Percentiles rank a stretch among this genome's conserved stretches.
Evolutionary conservation across 2,113 vertebrate genomes (phyloP).

Genomic region (Ictalurus punctatus): DNA sequence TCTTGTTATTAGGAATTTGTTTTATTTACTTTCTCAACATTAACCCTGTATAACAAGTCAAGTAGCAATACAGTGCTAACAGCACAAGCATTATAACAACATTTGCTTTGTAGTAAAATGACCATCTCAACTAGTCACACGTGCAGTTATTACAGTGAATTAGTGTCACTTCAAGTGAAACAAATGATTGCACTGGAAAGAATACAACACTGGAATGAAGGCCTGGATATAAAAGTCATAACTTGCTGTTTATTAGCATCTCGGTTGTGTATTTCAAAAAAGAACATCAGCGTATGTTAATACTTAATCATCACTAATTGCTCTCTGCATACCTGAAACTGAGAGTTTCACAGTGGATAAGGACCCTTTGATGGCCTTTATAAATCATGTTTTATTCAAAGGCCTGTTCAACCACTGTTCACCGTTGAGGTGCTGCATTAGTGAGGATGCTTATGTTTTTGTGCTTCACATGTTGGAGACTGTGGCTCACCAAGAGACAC

Average conservation of each 20-base stretch:
- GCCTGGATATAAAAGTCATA: neutral
- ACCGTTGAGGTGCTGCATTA: constrained; percentile 23
- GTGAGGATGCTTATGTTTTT: constrained; percentile 9
- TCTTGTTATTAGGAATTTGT: neutral
- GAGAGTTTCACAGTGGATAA: neutral
- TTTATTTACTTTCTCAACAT: neutral
- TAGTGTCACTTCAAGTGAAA: constrained; percentile 30
- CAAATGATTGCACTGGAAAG: constrained; percentile 16
- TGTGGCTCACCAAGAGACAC: neutral
- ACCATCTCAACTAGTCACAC: neutral
- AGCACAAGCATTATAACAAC: neutral
- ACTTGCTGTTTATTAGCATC: neutral
- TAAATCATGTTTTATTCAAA: constrained; percentile 44
- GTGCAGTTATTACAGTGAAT: neutral
- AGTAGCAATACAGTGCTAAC: neutral
- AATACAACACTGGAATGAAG: neutral
- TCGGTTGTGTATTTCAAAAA: neutral
- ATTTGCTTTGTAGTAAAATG: constrained; percentile 7
- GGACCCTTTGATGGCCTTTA: constrained; percentile 13
- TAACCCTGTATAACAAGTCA: neutral
- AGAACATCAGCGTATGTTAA: constrained; percentile 23
- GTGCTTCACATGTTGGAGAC: neutral
- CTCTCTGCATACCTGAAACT: constrained; percentile 21
- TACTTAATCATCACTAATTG: neutral
- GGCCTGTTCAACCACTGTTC: constrained; percentile 34